A percentile compares a stretch with the other conserved stretches of the same genome.
Conservation (phyloP, 2,888 invertebrate species). For the Tricholauxania praeusta region DNA sequence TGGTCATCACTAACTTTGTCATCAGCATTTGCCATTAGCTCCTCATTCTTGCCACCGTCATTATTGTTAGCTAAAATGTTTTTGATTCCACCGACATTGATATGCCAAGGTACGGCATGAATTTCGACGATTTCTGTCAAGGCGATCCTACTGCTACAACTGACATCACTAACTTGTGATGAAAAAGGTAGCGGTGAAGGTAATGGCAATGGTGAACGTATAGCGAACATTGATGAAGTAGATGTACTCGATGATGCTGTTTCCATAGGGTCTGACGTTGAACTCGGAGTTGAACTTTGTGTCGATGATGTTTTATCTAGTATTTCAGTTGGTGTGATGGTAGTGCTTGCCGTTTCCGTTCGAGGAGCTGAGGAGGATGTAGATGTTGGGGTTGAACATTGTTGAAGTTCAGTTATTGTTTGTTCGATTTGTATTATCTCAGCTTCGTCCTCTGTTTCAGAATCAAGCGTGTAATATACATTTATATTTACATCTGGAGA, state of each 20-base stretch:
- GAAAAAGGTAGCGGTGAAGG: conserved; percentile 37
- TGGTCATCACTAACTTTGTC: conserved; percentile 30
- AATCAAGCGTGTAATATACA: conserved; percentile 55
- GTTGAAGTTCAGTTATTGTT: conserved; percentile 57
- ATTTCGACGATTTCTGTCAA: conserved; percentile 59
- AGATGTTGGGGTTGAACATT: conserved; percentile 40
- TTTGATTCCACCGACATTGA: neutral
- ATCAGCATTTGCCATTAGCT: conserved; percentile 41
- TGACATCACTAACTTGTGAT: conserved; percentile 40
- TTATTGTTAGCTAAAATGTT: conserved; percentile 2
- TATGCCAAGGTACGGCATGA: conserved; percentile 40
- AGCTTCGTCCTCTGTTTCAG: conserved; percentile 41
- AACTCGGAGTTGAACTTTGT: conserved; percentile 1
- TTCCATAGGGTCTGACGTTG: conserved; percentile 16
- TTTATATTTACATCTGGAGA: conserved; percentile 53
- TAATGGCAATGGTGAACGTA: conserved; percentile 49
- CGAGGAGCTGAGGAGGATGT: conserved; percentile 43
- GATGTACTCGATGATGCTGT: conserved; percentile 54
- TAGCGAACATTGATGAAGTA: conserved; percentile 57
- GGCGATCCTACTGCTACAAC: conserved; percentile 51
- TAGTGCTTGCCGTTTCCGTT: conserved; percentile 45
- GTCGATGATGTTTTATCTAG: conserved; percentile 32
- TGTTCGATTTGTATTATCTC: conserved; percentile 54
- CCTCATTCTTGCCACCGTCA: conserved; percentile 40
- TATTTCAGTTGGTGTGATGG: conserved; percentile 30